Evolutionary conservation across 2,888 invertebrate genomes (phyloP), one percentile per base, ranked within the genome.

Genomic region (Tetranychus truncatus): DNA sequence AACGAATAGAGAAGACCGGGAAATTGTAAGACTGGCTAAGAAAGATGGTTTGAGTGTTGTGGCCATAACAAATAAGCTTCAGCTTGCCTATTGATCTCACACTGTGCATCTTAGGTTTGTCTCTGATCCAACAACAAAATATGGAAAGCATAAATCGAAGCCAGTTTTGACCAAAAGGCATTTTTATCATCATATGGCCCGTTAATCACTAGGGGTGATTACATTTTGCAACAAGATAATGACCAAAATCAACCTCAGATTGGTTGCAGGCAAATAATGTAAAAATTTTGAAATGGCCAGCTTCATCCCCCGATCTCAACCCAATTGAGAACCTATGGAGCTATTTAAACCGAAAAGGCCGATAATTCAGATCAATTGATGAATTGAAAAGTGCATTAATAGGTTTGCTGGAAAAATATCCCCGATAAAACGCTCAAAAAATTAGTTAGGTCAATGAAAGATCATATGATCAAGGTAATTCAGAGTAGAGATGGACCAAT

Each of bases 291-390:
- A 24, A 67, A 7, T 74, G 74, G 74, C 74, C 74, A 44, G 15
- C 74, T 11, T 21, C 2, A 1, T 34, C 24, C 3, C 66, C 74
- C 1, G 74, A 74, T 20, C n/a, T 66, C 21, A 67, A 24, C 44
- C 74, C 74, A 66, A 73, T 73, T 73, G 73, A 73, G 21, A 73
- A 73, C 6, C 21, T 20, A 11, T 73, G 73, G 73, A 55, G 73
- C 7, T 20, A 7, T 11, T 18, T 73, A 4, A 24, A 3, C 21
- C 8, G 34, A 45, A 34, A 45, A 73, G 24, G 74, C 2, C 46
- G 44, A 1, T 55, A 73, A 55, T 55, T 73, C 15, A 1, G 9
- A 7, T n/a, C 44, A 9, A 6, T 44, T 20, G 21, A 72, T 8
- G 72, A 72, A 9, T 44, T 72, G 34, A 72, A 72, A 5, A 9